Evolutionary conservation across 2,113 vertebrate genomes (phyloP), one percentile per base, ranked within the genome.

Genomic region (Pipra filicauda): DNA sequence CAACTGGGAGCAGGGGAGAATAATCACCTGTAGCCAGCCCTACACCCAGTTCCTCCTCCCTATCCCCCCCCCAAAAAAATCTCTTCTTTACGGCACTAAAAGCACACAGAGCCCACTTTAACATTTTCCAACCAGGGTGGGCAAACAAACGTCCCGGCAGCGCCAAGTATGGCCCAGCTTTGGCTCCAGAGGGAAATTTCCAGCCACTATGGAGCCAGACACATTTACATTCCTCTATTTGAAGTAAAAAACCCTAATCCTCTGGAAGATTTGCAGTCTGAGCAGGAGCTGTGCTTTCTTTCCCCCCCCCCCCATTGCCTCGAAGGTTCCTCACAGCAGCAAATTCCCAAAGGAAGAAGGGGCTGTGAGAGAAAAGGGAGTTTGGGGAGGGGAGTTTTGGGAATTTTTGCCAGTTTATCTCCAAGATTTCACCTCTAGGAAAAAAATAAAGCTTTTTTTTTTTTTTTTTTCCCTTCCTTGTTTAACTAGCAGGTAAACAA

Each of bases 191-290:
- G 8, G 73, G 97, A 97, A 95, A 93, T 98, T 96, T 92, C 57
- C 97, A 98, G 97, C 96, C 97, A 58, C 95, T 15, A 88, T 33
- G 97, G 97, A 98, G 97, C 97, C 97, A 97, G 97, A 95, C 96
- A 93, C 96, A 95, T 97, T 96, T 96, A 97, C 97, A 97, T 98
- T 97, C 97, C 96, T 97, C 93, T 86, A 97, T 95, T 96, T 83
- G 88, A 93, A 96, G 96, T 91, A 97, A 92, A 97, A 92, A 97
- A 91, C 88, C 95, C 97, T 91, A 90, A 97, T 96, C 97, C 97
- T 89, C 16, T 77, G 79, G 80, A 95, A 96, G 95, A 96, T 97
- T 93, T 96, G 95, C 96, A 92, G 96, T 69, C 97, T 96, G 94
- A 92, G 96, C 90, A 52, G 39, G 39, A 39, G 39, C 39, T 39